phyloP scores from a whole-genome alignment of 2,888 invertebrate species.

The Drosophila prolongata region DNA sequence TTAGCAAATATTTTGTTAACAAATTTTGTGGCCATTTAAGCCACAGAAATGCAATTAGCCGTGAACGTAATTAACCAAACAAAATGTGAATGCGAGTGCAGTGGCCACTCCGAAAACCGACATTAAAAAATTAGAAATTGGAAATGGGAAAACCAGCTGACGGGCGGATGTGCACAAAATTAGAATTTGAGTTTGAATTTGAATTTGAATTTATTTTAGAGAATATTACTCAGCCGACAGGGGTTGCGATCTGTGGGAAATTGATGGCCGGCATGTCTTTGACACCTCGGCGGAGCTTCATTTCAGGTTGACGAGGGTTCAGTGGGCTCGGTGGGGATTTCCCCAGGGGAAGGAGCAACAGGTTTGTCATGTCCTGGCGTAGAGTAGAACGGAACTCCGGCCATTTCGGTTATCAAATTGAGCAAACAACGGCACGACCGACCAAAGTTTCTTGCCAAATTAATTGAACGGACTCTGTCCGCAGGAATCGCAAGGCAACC shows the following conservation, averaged over 20 bases:
- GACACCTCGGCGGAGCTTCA: constrained; percentile 65
- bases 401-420: constrained; percentile 57
- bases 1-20: constrained; percentile 53
- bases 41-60: constrained; percentile 68
- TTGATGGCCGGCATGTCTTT: constrained; percentile 65
- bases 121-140: background rate
- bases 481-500: constrained; percentile 38
- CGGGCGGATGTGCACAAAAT: constrained; percentile 25
- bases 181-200: constrained; percentile 7
- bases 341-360: constrained; percentile 52
- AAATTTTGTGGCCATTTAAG: constrained; percentile 51
- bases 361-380: constrained; percentile 38
- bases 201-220: constrained; percentile 10
- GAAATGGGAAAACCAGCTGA: background rate
- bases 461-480: constrained; percentile 61
- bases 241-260: constrained; percentile 35
- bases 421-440: constrained; percentile 56
- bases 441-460: constrained; percentile 62
- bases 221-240: constrained; percentile 47
- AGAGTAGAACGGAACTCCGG: constrained; percentile 8
- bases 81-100: constrained; percentile 20
- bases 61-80: constrained; percentile 49
- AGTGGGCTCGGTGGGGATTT: constrained; percentile 36
- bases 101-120: constrained; percentile 7
- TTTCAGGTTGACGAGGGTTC: constrained; percentile 66